A percentile compares a stretch with the other conserved stretches of the same genome.
These are phyloP conservation scores for Lepus oiostolus DNA, from an alignment of 2,797 vertebrate species.

Conservation along the genomic window DNA sequence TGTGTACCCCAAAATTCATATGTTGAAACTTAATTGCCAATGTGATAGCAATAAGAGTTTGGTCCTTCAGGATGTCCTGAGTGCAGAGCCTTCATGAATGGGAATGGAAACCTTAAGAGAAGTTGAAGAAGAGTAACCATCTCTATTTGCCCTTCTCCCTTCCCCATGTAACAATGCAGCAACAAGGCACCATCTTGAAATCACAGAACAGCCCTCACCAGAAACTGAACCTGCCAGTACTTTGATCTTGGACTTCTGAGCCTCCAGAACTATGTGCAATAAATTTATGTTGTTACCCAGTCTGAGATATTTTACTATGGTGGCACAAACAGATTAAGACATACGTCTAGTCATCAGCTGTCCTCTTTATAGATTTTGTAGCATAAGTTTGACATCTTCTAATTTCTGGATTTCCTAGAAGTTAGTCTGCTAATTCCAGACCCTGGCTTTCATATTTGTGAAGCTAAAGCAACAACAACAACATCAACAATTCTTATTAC, in stretches of 20 bases:
- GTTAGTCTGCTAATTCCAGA: slow-evolving; percentile 42
- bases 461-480: slow-evolving; percentile 23
- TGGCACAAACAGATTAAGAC: not conserved
- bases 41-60: not conserved
- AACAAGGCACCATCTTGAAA: not conserved
- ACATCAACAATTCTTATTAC: not conserved
- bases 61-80: not conserved
- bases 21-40: too few relatives aligned
- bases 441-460: not conserved
- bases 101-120: not conserved
- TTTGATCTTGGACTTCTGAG: too few relatives aligned
- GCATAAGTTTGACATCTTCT: not conserved
- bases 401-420: slow-evolving; percentile 33
- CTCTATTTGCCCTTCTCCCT: not conserved
- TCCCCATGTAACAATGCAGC: not conserved
- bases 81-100: not conserved
- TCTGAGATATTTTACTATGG: not conserved
- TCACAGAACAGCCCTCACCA: not conserved
- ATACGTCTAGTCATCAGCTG: not conserved
- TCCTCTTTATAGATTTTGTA: not conserved
- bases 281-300: not conserved
- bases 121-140: not conserved
- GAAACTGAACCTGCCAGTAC: too few relatives aligned
- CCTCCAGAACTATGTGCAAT: not conserved
- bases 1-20: not conserved